These are phyloP conservation scores for Tetraneura akinire DNA, from an alignment of 1,140 invertebrate genomes.

Conservation along the genomic window DNA sequence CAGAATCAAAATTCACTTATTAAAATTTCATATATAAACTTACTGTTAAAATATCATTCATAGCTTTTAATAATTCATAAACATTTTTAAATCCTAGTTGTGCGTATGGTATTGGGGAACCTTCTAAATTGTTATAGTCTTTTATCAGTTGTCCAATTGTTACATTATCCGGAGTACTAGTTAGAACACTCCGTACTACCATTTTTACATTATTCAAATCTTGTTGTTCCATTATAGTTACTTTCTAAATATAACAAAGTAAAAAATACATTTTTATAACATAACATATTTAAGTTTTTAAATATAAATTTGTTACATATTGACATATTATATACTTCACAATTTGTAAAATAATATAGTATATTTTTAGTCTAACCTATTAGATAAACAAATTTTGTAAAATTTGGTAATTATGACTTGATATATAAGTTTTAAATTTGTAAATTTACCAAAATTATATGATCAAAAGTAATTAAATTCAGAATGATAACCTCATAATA, in stretches of 20 bases:
- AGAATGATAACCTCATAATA: too few species aligned
- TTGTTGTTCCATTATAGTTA: not conserved
- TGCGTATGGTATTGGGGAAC: not conserved
- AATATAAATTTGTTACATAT: too few species aligned
- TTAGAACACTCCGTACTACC: constrained; percentile 5
- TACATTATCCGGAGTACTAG: not conserved
- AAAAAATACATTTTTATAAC: not conserved
- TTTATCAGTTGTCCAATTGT: not conserved
- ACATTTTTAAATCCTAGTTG: not conserved
- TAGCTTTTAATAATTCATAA: constrained; percentile 15
- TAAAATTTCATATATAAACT: not conserved
- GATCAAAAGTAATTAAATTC: too few species aligned
- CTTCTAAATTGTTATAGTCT: not conserved
- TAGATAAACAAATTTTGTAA: too few species aligned
- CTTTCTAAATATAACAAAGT: not conserved
- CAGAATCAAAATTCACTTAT: not conserved
- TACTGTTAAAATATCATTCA: constrained; percentile 29
- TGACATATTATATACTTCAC: too few species aligned
- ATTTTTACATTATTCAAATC: constrained; percentile 9
- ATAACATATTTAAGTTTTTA: too few species aligned
- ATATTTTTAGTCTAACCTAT: too few species aligned
- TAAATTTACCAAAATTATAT: too few species aligned
- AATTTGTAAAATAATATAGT: too few species aligned
- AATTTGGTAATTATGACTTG: too few species aligned
- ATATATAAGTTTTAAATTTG: too few species aligned